phyloP scores from a whole-genome alignment of 2,797 vertebrate species.

The Alectoris magna region DNA sequence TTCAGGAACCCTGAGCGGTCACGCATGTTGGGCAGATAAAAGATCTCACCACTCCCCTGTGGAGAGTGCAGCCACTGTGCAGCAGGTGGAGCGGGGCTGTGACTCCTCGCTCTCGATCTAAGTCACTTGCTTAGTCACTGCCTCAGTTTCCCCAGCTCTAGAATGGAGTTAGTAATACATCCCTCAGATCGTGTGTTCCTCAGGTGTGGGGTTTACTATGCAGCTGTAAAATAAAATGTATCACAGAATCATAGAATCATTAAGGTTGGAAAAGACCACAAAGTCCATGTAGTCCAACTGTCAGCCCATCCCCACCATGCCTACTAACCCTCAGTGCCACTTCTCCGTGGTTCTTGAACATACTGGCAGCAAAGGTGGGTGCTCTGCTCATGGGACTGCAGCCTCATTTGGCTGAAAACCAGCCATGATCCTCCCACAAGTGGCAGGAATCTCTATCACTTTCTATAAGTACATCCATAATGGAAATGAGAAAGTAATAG shows the following conservation, averaged over 20 bases:
- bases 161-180: neutral
- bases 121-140: neutral
- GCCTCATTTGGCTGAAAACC: neutral
- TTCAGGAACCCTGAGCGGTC: conserved; percentile 11
- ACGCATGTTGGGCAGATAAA: neutral
- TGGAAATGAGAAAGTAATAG: neutral
- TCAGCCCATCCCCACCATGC: too few species aligned
- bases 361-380: neutral
- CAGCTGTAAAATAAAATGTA: neutral
- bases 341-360: too few species aligned
- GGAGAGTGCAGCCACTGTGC: neutral
- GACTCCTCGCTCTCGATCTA: neutral
- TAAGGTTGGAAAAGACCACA: too few species aligned
- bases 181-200: neutral
- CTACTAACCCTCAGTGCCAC: too few species aligned
- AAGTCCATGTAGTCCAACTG: too few species aligned
- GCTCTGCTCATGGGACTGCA: neutral
- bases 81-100: neutral
- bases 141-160: neutral
- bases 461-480: neutral
- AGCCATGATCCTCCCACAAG: neutral
- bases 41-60: neutral
- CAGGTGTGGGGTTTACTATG: neutral
- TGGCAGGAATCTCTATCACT: neutral
- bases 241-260: neutral